Percentiles rank a stretch among this genome's conserved stretches.
Conservation (phyloP, 2,888 invertebrate genomes). For the Tachina lurida region DNA sequence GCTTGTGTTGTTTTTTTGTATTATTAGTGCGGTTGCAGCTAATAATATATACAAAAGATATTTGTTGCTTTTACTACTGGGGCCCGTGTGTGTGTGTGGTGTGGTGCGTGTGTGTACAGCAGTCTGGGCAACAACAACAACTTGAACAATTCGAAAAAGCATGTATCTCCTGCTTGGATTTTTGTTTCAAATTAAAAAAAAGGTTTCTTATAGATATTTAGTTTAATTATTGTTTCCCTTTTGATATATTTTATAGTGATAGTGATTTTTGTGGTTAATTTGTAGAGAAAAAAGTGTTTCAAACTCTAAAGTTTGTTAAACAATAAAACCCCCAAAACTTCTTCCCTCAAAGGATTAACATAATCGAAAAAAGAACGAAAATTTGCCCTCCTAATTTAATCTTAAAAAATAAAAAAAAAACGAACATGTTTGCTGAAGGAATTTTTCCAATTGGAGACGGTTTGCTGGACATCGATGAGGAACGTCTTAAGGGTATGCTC, state of each 20-base stretch:
- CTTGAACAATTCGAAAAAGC: background rate
- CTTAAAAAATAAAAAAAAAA: conserved; percentile 58
- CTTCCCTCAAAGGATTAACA: conserved; percentile 11
- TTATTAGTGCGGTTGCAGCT: conserved; percentile 23
- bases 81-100: background rate
- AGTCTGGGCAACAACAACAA: conserved; percentile 17
- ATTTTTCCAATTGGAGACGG: conserved; percentile 86
- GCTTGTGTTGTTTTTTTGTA: background rate
- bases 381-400: background rate
- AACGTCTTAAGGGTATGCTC: conserved; percentile 87
- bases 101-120: conserved; percentile 5
- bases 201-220: conserved; percentile 2
- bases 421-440: conserved; percentile 81
- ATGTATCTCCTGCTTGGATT: conserved; percentile 40
- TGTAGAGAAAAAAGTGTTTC: conserved; percentile 20
- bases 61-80: conserved; percentile 23
- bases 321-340: conserved; percentile 14
- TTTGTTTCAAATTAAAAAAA: conserved; percentile 21
- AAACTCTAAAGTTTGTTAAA: conserved; percentile 5
- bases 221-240: conserved; percentile 9
- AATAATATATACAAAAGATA: conserved; percentile 6
- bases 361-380: conserved; percentile 5
- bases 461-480: conserved; percentile 88
- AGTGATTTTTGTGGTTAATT: conserved; percentile 24
- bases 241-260: background rate